Evolutionary conservation across 2,888 invertebrate species (phyloP).

Genomic region (Caenorhabditis sp.): DNA sequence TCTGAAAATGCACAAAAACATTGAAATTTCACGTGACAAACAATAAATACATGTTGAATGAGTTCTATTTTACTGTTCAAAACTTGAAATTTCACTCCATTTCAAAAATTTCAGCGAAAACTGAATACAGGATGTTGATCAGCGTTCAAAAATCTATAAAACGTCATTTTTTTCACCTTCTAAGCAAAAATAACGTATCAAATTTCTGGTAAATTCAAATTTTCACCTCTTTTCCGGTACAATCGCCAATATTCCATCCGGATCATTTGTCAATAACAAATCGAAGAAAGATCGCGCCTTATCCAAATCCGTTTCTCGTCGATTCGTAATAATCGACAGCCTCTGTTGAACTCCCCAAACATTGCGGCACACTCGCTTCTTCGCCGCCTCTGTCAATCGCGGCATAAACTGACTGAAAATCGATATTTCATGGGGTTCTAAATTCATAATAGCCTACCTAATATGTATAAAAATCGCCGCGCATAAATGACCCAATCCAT

Average conservation of each 20-base stretch:
- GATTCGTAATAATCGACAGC: constrained; percentile 83
- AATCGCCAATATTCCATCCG: constrained; percentile 72
- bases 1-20: too few species aligned
- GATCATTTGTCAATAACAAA: constrained; percentile 53
- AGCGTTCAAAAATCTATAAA: too few species aligned
- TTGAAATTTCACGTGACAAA: too few species aligned
- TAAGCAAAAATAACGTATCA: too few species aligned
- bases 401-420: constrained; percentile 81
- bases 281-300: constrained; percentile 78
- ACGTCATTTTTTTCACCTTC: too few species aligned
- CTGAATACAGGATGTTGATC: too few species aligned
- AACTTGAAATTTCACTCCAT: too few species aligned
- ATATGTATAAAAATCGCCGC: constrained; percentile 82
- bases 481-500: constrained; percentile 81
- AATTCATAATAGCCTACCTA: constrained; percentile 47
- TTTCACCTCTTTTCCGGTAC: constrained; percentile 75
- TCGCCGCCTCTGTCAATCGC: constrained; percentile 82
- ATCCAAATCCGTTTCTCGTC: constrained; percentile 80
- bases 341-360: constrained; percentile 86
- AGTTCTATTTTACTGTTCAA: too few species aligned
- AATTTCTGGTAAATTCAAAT: too few species aligned
- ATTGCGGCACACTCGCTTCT: constrained; percentile 82
- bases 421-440: background rate
- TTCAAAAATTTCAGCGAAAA: too few species aligned
- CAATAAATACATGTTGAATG: too few species aligned